Evolutionary conservation across 1,140 invertebrate genomes (phyloP), one percentile per base, ranked within the genome.

Genomic region (Lepidostoma basale): DNA sequence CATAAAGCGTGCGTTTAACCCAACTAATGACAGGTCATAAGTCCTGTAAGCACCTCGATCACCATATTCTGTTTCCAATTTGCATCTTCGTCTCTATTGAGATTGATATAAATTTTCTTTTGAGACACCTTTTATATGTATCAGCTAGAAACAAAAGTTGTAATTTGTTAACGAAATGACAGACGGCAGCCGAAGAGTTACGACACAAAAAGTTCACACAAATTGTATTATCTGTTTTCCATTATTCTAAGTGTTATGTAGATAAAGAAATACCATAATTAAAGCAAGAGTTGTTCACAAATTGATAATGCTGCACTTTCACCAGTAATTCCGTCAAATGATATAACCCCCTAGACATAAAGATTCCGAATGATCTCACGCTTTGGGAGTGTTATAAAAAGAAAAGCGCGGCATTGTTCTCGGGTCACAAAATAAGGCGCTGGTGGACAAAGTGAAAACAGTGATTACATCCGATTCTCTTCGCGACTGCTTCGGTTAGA

Each of bases 331-430:
- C 36, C 16, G 52, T 12, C n/a, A 47, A 47, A 36, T 56, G 52
- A 56, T 56, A 56, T 56, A 56, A 56, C 52, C 36, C 52, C 8
- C 30, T 56, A 18, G 45, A 23, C 45, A 3, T 56, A 20, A 20
- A 33, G 10, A 25, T 56, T 49, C 10, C 22, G n/a, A 56, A 56
- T 56, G 28, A 56, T 56, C 52, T 56, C 52, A 56, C 52, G 52
- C 52, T 56, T 56, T 56, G 30, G 49, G 45, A 20, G 52, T 56
- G n/a, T n/a, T n/a, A 33, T 36, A 56, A 56, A 49, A 56, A 56
- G 52, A 56, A 56, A 56, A 56, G n/a, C 52, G 16, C 9, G 16
- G 16, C 52, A 56, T 56, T 56, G 52, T 56, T 56, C 52, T 56
- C 28, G 16, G 14, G 5, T 30, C 8, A 16, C 26, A 26, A 56